A percentile compares a stretch with the other conserved stretches of the same genome.
These are phyloP conservation scores for Apotomis betuletana DNA, from an alignment of 2,888 invertebrate species.

Conservation along the genomic window DNA sequence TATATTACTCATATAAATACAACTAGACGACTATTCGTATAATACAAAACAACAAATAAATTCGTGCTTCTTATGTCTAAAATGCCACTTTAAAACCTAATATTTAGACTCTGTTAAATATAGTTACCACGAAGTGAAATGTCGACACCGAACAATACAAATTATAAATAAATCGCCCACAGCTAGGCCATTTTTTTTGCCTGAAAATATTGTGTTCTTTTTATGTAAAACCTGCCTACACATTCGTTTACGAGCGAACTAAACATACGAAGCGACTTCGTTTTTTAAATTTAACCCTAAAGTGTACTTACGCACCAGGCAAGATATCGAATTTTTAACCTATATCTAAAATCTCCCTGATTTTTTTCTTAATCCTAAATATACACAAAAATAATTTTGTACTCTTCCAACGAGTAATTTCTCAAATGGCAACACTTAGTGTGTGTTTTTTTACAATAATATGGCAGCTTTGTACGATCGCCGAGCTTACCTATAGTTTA, in stretches of 20 bases:
- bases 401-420: slow-evolving; percentile 77
- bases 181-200: slow-evolving; percentile 1
- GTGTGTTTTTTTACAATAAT: slow-evolving; percentile 60
- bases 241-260: slow-evolving; percentile 6
- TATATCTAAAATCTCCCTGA: slow-evolving; percentile 80
- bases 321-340: slow-evolving; percentile 73
- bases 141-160: slow-evolving; percentile 23
- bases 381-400: slow-evolving; percentile 84
- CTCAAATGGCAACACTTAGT: slow-evolving; percentile 76
- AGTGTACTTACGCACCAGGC: slow-evolving; percentile 59
- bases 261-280: slow-evolving; percentile 18
- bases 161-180: slow-evolving; percentile 16
- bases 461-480: slow-evolving; percentile 77
- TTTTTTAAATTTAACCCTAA: slow-evolving; percentile 21
- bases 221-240: slow-evolving; percentile 17
- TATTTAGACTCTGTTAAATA: slow-evolving; percentile 56
- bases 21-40: slow-evolving; percentile 70
- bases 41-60: slow-evolving; percentile 82
- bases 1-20: slow-evolving; percentile 73
- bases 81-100: slow-evolving; percentile 70
- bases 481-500: slow-evolving; percentile 44
- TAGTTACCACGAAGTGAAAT: slow-evolving; percentile 46
- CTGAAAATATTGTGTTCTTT: slow-evolving; percentile 15
- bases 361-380: slow-evolving; percentile 80
- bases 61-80: slow-evolving; percentile 80